A percentile compares a stretch with the other conserved stretches of the same genome.
These are phyloP conservation scores for Eurytoma adleriae DNA, from an alignment of 2,888 invertebrate species.

Conservation along the genomic window DNA sequence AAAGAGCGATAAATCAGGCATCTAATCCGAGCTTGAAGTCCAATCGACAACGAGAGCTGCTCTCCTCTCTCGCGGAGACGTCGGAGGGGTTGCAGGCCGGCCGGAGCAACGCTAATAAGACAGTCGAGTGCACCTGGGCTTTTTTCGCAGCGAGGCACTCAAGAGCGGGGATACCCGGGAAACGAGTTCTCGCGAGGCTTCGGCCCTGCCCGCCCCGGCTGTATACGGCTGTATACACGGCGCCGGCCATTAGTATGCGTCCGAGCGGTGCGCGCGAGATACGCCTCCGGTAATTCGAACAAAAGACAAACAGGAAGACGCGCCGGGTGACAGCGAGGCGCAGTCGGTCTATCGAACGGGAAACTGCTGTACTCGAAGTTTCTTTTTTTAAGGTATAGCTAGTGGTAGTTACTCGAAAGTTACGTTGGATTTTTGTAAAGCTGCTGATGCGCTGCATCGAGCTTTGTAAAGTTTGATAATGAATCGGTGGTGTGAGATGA, in stretches of 20 bases:
- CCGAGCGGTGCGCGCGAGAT: neutral
- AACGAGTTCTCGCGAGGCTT: neutral
- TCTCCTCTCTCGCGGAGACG: neutral
- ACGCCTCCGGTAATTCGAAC: neutral
- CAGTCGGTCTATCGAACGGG: conserved; percentile 1
- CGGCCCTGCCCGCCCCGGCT: too few relatives aligned
- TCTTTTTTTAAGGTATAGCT: neutral
- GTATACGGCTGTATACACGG: too few relatives aligned
- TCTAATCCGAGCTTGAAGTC: neutral
- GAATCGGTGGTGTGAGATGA: too few relatives aligned
- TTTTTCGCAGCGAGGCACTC: neutral
- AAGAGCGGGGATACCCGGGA: neutral
- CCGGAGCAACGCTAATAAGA: neutral
- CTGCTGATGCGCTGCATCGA: too few relatives aligned
- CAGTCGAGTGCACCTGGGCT: neutral
- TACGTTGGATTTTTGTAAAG: too few relatives aligned
- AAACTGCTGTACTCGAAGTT: conserved; percentile 1
- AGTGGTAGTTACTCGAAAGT: too few relatives aligned
- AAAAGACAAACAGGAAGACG: conserved; percentile 5
- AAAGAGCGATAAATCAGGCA: neutral
- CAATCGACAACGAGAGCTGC: conserved; percentile 4
- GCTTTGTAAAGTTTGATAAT: too few relatives aligned
- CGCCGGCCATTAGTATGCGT: conserved; percentile 20
- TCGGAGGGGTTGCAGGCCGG: neutral
- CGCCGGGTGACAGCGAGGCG: neutral